phyloP scores from a whole-genome alignment of 2,113 vertebrate genomes.

The Calonectris borealis region DNA sequence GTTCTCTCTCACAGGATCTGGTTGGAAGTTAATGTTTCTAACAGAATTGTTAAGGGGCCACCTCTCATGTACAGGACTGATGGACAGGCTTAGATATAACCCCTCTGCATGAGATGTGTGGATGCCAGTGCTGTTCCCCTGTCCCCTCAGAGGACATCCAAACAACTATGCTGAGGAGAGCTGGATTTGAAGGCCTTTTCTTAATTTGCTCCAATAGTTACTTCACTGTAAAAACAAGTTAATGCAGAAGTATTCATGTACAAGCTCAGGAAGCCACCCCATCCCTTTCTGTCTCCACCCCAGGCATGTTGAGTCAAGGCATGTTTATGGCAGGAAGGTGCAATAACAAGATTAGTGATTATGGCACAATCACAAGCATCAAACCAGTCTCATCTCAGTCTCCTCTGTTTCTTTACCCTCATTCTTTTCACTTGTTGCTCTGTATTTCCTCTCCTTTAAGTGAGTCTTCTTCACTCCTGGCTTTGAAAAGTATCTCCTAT shows the following conservation, averaged over 20 bases:
- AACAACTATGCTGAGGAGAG: background rate
- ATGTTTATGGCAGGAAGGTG: background rate
- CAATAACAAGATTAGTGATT: background rate
- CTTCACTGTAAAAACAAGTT: background rate
- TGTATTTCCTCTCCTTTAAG: background rate
- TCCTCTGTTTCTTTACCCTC: background rate
- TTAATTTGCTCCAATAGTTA: background rate
- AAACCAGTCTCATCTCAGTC: background rate
- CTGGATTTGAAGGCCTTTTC: background rate
- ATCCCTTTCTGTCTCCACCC: background rate
- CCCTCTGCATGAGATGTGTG: background rate
- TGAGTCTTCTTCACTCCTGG: background rate
- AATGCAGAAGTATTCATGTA: background rate
- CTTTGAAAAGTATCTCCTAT: background rate
- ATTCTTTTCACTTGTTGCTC: background rate
- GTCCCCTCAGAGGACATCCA: background rate
- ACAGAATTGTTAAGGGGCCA: background rate
- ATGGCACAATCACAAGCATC: background rate
- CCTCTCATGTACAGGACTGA: background rate
- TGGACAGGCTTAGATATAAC: background rate
- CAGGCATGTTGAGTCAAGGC: background rate
- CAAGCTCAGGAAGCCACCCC: background rate
- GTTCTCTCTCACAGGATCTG: background rate
- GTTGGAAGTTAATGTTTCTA: background rate
- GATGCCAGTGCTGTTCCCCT: background rate